Evolutionary conservation across 2,113 vertebrate genomes (phyloP), one percentile per base, ranked within the genome.

Genomic region (Talpa occidentalis): DNA sequence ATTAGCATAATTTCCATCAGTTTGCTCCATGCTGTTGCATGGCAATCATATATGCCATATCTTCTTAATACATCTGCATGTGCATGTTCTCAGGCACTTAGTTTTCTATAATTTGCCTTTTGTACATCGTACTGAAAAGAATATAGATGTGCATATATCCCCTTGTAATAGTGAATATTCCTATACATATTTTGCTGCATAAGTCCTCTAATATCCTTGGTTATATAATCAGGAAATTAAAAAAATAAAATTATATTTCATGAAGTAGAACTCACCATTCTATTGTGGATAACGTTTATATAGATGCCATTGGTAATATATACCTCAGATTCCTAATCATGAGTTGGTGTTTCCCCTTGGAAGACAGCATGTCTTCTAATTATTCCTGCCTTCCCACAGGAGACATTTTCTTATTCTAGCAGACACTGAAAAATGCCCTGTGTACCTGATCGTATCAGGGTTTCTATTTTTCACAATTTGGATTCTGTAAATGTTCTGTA

Each of bases 241-340:
- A 83, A n/a, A 77, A 77, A 76, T 37, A 5, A 56, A 78, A 66
- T 44, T 82, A 42, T 32, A 47, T 88, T 91, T 78, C 26, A 28
- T n/a, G 14, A 72, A 24, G 32, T 56, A 80, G 0, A 91, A 15
- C 40, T 70, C 10, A 78, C 40, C 37, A 30, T 69, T 74, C 26
- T 15, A 35, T 67, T 17, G 19, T 80, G 19, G 56, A 69, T 88
- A 32, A 76, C 19, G 60, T 86, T n/a, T 76, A 64, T 22, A 47
- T 6, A 60, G 21, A 15, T 37, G 5, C 16, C 19, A 44, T 10
- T 70, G 83, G 10, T 4, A 44, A 37, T 69, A 4, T 76, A 49
- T 52, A 15, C 42, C 37, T 91, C 7, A 62, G 49, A 40, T 10
- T 67, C 32, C 60, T 37, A 67, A 35, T 52, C 30, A 35, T 56